Evolutionary conservation across 2,797 vertebrate species (phyloP), one percentile per base, ranked within the genome.

Genomic region (Peromyscus nudipes): DNA sequence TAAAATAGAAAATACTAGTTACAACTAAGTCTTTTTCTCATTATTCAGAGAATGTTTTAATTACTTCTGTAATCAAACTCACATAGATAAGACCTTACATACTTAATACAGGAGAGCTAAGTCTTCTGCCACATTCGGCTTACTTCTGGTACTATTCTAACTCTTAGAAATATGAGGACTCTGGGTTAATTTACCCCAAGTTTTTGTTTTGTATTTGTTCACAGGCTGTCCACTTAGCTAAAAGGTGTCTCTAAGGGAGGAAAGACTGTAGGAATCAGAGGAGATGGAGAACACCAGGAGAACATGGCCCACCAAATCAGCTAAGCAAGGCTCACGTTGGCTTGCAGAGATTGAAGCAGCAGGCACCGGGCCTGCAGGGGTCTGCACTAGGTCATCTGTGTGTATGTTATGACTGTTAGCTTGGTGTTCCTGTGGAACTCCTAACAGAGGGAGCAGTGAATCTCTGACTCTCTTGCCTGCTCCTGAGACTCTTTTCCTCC

Each of bases 121-220:
- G 4, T 77, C 60, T 79, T 37, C 57, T 11, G 34, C 29, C 23
- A 79, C 14, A 82, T 8, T 89, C 31, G 49, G 55, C 43, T 65
- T 49, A 23, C 31, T 46, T 85, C 49, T 65, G 29, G 29, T 40
- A 92, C 19, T 93, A 27, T 37, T 82, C 19, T 83, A 69, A 75
- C 6, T 75, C 77, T 85, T 77, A 76, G 9, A 95, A 93, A 83
- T 40, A 79, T 55, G 8, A 67, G 34, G 67, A 90, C 21, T 88
- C 84, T 37, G 46, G 16, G 27, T 85, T 73, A 88, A 71, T 10
- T 67, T 73, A 16, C 21, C 40, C 55, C 75, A 91, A 94, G 65
- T n/a, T 89, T 96, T 93, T 84, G 55, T 31, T 94, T 84, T 92
- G 29, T 76, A 88, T 92, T 94, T 89, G 8, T 69, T 95, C 57